Evolutionary conservation across 2,888 invertebrate species (phyloP).

Genomic region (Periphyllus acericola): DNA sequence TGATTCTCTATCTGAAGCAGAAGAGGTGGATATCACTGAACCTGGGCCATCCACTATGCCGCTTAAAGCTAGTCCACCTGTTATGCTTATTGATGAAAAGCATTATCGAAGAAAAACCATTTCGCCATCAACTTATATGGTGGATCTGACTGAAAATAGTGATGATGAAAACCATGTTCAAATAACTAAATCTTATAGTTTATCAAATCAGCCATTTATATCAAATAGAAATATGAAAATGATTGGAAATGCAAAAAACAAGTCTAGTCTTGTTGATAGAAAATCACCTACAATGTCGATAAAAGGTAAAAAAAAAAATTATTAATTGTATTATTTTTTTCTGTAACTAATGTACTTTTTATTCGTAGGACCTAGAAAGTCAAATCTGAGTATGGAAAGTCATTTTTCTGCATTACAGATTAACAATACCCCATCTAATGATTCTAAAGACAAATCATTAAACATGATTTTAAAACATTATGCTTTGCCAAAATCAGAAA

Average conservation of each 20-base stretch:
- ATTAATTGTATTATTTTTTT: neutral
- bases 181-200: neutral
- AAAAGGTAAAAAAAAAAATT: neutral
- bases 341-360: neutral
- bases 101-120: neutral
- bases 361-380: neutral
- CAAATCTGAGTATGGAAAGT: conserved; percentile 6
- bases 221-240: neutral
- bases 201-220: neutral
- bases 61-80: conserved; percentile 48
- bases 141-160: conserved; percentile 13
- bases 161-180: neutral
- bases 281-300: neutral
- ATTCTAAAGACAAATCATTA: neutral
- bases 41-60: conserved; percentile 44
- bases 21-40: conserved; percentile 51
- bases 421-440: neutral
- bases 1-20: conserved; percentile 45
- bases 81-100: conserved; percentile 20
- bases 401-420: conserved; percentile 34
- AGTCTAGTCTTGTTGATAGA: neutral
- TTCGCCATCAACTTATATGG: neutral
- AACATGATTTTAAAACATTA: conserved; percentile 39
- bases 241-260: neutral
- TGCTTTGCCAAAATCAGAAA: conserved; percentile 26